Base-by-base conservation (phyloP, 2,113 vertebrate species). In the Prolemur simus region DNA sequence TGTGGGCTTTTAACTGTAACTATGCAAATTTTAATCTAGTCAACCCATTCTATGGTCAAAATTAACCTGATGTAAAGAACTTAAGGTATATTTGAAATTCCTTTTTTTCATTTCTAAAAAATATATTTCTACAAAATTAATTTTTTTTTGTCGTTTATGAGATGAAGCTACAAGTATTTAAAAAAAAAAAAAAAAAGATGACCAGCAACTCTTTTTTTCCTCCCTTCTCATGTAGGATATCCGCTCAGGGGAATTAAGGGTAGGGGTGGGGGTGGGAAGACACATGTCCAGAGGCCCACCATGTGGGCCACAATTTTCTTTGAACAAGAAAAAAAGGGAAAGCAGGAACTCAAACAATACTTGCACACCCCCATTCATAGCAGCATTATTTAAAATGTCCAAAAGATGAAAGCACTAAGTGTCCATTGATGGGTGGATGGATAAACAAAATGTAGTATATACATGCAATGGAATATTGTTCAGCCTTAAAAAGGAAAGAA, bases 61-160 rank as follows among this genome's bases (percentile, higher is more conserved):
- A 82, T 85, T 84, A 81, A 71, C 20, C 13, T 68, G 6, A 56
- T 37, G 32, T 69, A 20, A 74, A 54, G 23, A 91, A 23, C 27
- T 73, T 37, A 63, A 87, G 3, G 15, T 73, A n/a, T 15, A 60
- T 66, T 21, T 88, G 32, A 68, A 49, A 32, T 32, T 81, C 34
- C 20, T 54, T 74, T 69, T 66, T 81, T 76, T 90, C 78, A 29
- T 10, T 91, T 83, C n/a, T 91, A 47, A 78, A 83, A 89, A 80
- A 14, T 7, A 64, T 34, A 8, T 78, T 92, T 73, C 10, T 69
- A 76, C 3, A 90, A 83, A 71, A 69, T 25, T 13, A 82, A n/a
- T n/a, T 29, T 81, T 42, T 49, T 64, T 63, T 4, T 25, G 13
- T 45, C 47, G 4, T 52, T 80, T 54, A 85, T 82, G 32, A 89